Evolutionary conservation across 2,888 invertebrate species (phyloP).

Genomic region (Norana najaformis): DNA sequence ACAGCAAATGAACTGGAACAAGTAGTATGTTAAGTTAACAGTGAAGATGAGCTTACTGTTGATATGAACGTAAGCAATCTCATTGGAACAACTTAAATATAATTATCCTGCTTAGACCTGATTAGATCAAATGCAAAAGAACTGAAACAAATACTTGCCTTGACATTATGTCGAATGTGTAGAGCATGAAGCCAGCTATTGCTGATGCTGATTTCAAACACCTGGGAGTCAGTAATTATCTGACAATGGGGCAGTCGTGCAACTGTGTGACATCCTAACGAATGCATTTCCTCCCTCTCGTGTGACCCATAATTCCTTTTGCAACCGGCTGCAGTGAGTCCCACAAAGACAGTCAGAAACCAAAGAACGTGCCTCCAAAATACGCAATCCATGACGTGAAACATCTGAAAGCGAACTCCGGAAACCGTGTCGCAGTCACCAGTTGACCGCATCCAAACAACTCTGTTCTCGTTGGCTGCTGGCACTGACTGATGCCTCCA

Average conservation of each 20-base stretch:
- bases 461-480: not conserved
- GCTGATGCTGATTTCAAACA: not conserved
- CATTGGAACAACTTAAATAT: not conserved
- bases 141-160: not conserved
- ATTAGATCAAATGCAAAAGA: not conserved
- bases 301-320: not conserved
- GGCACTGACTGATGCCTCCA: not conserved
- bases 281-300: not conserved
- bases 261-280: not conserved
- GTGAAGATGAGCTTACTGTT: not conserved
- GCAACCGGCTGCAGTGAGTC: not conserved
- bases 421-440: not conserved
- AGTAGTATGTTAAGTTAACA: not conserved
- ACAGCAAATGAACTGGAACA: not conserved
- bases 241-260: not conserved
- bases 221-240: not conserved
- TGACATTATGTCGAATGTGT: conserved; percentile 3
- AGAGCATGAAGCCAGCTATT: not conserved
- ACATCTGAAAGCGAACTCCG: not conserved
- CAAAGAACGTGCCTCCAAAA: not conserved
- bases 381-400: not conserved
- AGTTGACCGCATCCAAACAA: not conserved
- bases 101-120: not conserved
- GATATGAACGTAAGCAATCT: not conserved
- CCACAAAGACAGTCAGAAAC: not conserved